These are phyloP conservation scores for Calliopsis andreniformis DNA, from an alignment of 1,140 invertebrate species.

Conservation along the genomic window DNA sequence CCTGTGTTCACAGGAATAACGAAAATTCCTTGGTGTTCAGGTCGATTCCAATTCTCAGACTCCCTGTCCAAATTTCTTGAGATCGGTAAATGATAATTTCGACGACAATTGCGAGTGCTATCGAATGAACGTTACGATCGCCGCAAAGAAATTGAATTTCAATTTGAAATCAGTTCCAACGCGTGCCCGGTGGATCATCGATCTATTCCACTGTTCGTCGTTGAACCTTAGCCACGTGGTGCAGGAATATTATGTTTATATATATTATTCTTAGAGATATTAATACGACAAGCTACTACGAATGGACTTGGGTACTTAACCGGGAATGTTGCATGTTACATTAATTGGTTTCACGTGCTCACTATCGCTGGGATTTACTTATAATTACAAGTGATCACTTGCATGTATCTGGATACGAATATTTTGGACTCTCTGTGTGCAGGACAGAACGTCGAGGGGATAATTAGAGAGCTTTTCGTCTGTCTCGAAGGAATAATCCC, in stretches of 20 bases:
- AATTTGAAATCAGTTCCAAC: too few species aligned
- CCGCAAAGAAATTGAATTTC: too few species aligned
- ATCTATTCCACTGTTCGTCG: too few species aligned
- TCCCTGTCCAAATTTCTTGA: too few species aligned
- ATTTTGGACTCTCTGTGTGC: constrained; percentile 30
- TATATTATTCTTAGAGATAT: constrained; percentile 26
- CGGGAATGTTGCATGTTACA: constrained; percentile 68
- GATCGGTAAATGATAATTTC: too few species aligned
- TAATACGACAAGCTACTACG: constrained; percentile 34
- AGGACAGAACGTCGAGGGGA: neutral
- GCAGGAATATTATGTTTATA: constrained; percentile 6
- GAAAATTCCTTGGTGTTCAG: constrained; percentile 55
- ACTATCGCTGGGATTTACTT: constrained; percentile 50
- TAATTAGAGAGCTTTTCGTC: neutral
- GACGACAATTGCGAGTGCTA: too few species aligned
- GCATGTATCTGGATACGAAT: constrained; percentile 44
- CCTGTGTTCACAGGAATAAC: constrained; percentile 80
- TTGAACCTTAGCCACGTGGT: neutral
- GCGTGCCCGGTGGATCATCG: constrained; percentile 2
- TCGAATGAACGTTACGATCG: too few species aligned
- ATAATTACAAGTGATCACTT: constrained; percentile 44
- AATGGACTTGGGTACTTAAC: constrained; percentile 58
- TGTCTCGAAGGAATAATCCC: neutral
- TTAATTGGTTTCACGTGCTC: constrained; percentile 57
- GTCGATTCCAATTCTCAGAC: neutral